phyloP scores from a whole-genome alignment of 2,888 invertebrate genomes.

The Microplitis manilae region DNA sequence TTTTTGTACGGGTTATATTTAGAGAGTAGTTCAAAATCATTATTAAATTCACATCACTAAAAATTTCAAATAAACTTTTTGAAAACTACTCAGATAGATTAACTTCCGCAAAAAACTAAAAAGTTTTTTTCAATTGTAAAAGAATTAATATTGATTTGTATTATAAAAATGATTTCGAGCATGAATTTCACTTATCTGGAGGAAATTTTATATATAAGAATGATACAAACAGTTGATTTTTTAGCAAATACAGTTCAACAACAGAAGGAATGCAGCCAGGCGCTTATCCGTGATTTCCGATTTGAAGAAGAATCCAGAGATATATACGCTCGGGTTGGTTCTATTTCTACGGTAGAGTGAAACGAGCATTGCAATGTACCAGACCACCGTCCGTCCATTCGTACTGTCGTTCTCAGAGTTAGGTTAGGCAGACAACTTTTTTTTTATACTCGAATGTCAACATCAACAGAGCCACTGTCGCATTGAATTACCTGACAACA shows the following conservation, averaged over 20 bases:
- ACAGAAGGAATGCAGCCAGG: slow-evolving; percentile 14
- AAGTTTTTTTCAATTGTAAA: not conserved
- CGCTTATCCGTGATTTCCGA: slow-evolving; percentile 32
- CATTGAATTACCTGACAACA: slow-evolving; percentile 33
- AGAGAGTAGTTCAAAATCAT: no score
- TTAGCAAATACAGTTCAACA: not conserved
- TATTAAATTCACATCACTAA: not conserved
- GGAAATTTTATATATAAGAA: not conserved
- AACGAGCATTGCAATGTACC: slow-evolving; percentile 18
- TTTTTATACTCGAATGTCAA: not conserved
- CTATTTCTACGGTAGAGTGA: slow-evolving; percentile 18
- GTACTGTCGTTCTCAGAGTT: not conserved
- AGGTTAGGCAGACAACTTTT: not conserved
- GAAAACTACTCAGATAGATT: not conserved
- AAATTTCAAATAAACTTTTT: not conserved
- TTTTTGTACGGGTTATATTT: no score
- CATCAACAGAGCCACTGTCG: slow-evolving; percentile 13
- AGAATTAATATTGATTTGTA: not conserved
- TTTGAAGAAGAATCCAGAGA: slow-evolving; percentile 23
- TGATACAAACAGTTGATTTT: slow-evolving; percentile 13
- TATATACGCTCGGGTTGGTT: slow-evolving; percentile 11
- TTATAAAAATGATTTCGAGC: slow-evolving; percentile 6
- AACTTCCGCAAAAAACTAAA: not conserved
- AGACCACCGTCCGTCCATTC: not conserved
- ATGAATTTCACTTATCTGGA: not conserved